Evolutionary conservation across 2,113 vertebrate genomes (phyloP).

Genomic region (Peromyscus leucopus): DNA sequence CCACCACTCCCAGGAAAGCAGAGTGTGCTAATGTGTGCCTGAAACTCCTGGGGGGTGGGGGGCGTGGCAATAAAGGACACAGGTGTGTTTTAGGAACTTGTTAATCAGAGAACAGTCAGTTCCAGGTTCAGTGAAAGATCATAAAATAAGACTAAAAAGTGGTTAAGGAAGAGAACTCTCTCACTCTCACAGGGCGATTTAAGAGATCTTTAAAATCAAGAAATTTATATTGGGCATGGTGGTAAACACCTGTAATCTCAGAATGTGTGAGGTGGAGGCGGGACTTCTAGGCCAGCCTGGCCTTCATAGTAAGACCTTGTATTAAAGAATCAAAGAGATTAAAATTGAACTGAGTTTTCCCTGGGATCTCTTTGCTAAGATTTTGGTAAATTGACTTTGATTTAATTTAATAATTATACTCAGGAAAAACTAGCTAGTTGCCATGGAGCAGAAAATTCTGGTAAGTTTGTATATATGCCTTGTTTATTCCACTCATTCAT

Average conservation of each 20-base stretch:
- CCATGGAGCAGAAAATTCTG: neutral
- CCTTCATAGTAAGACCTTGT: neutral
- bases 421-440: neutral
- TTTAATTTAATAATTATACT: slow-evolving; percentile 49
- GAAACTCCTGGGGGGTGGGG: neutral
- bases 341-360: neutral
- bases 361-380: neutral
- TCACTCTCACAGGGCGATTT: neutral
- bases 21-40: neutral
- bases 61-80: neutral
- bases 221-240: slow-evolving; percentile 19
- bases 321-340: slow-evolving; percentile 22
- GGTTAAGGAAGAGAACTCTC: neutral
- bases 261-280: neutral
- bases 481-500: neutral
- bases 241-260: neutral
- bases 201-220: slow-evolving; percentile 27
- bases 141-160: neutral
- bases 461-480: neutral
- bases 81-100: neutral
- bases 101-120: neutral
- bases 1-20: neutral
- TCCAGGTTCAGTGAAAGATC: neutral
- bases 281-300: no score
- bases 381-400: slow-evolving; percentile 49